Percentiles rank a stretch among this genome's conserved stretches.
Conservation (phyloP, 2,113 vertebrate genomes). For the Myiozetetes cayanensis region DNA sequence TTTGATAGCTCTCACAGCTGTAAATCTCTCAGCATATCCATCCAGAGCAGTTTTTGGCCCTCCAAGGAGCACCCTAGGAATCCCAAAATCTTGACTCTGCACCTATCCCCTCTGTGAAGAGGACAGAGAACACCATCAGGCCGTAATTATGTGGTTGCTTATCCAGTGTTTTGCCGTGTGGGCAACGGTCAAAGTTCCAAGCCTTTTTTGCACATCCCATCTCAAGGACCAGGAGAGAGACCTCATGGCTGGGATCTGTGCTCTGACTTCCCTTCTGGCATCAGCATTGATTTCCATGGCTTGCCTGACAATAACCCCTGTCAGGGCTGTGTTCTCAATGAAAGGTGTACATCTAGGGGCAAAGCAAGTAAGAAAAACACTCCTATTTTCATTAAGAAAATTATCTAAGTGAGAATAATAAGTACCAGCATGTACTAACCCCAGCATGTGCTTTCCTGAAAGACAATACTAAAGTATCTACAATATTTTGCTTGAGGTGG, state of each 20-base stretch:
- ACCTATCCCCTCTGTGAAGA: neutral
- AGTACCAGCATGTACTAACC: neutral
- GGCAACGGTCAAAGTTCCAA: neutral
- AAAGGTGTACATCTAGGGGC: neutral
- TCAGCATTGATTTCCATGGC: neutral
- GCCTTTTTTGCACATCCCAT: neutral
- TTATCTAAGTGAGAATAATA: neutral
- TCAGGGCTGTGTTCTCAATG: rapidly evolving
- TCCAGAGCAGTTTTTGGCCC: neutral
- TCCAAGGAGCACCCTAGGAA: neutral
- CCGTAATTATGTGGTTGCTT: rapidly evolving
- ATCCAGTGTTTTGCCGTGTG: neutral
- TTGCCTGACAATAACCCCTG: neutral
- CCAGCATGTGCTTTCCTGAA: neutral
- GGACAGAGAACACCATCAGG: neutral
- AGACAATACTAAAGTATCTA: neutral
- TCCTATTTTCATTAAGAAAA: neutral
- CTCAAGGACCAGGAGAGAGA: neutral
- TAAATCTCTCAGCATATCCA: neutral
- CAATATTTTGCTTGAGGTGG: neutral
- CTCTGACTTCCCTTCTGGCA: neutral
- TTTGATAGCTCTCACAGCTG: neutral
- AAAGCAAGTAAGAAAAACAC: neutral
- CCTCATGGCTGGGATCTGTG: neutral
- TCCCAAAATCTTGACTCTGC: neutral